Percentiles rank a stretch among this genome's conserved stretches.
phyloP scores from a whole-genome alignment of 2,888 invertebrate genomes.

The Parascotia fuliginaria region DNA sequence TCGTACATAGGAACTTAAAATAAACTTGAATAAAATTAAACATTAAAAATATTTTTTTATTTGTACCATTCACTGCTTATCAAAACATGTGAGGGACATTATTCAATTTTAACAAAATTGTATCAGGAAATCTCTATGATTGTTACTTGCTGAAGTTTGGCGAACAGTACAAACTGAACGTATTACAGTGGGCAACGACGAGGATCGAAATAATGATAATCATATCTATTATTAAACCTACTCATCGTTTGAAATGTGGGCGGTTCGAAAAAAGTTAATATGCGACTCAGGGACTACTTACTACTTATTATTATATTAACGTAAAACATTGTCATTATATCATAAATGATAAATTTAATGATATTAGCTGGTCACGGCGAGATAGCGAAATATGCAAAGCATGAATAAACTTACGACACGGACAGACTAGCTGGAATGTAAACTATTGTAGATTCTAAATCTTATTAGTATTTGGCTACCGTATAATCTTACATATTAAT shows the following conservation, averaged over 20 bases:
- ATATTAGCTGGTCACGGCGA: constrained; percentile 24
- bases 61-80: too few relatives aligned
- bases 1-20: too few relatives aligned
- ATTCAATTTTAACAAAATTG: too few relatives aligned
- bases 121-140: background rate
- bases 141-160: constrained; percentile 1
- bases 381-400: constrained; percentile 32
- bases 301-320: constrained; percentile 28
- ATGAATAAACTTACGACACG: constrained; percentile 27
- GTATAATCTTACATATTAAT: constrained; percentile 7
- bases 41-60: too few relatives aligned
- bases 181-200: constrained; percentile 30
- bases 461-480: constrained; percentile 13
- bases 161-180: constrained; percentile 10
- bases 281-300: constrained; percentile 32
- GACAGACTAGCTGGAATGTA: constrained; percentile 9
- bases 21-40: too few relatives aligned
- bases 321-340: constrained; percentile 28
- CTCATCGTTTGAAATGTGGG: constrained; percentile 17
- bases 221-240: constrained; percentile 31
- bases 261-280: constrained; percentile 35
- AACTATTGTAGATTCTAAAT: constrained; percentile 17
- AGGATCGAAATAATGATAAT: constrained; percentile 38
- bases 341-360: too few relatives aligned
- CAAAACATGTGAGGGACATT: too few relatives aligned